A percentile compares a stretch with the other conserved stretches of the same genome.
phyloP scores from a whole-genome alignment of 2,888 invertebrate genomes.

The Spicauda simplicius region DNA sequence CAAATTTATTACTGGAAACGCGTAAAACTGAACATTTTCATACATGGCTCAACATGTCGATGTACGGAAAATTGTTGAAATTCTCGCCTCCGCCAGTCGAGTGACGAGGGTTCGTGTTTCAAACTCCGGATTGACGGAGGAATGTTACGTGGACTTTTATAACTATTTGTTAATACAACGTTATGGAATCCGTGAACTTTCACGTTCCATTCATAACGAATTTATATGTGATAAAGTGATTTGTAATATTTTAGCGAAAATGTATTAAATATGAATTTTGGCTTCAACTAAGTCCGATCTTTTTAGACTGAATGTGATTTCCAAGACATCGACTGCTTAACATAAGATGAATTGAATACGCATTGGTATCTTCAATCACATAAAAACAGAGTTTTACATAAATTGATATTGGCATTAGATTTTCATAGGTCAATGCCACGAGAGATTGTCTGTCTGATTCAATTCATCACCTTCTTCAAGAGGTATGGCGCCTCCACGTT shows the following conservation, averaged over 20 bases:
- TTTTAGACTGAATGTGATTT: too few relatives aligned
- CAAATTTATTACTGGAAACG: not conserved
- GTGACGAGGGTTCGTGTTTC: conserved; percentile 1
- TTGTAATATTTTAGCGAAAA: too few relatives aligned
- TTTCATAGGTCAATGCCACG: too few relatives aligned
- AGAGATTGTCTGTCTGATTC: not conserved
- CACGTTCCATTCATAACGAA: not conserved
- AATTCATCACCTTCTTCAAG: conserved; percentile 91
- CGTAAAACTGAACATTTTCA: not conserved
- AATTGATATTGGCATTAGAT: too few relatives aligned
- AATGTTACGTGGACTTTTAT: conserved; percentile 11
- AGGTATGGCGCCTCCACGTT: conserved; percentile 97
- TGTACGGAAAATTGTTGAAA: conserved; percentile 5
- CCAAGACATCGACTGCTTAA: not conserved
- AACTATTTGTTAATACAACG: conserved; percentile 1
- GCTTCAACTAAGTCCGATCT: not conserved
- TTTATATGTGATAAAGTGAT: too few relatives aligned
- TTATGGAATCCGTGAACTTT: not conserved
- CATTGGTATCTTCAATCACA: not conserved
- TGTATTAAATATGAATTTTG: too few relatives aligned
- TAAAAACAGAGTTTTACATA: not conserved
- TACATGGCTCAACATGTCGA: conserved; percentile 3
- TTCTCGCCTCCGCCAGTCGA: not conserved
- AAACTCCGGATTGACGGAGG: conserved; percentile 1
- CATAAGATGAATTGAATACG: not conserved